Conservation (phyloP, 2,797 vertebrate genomes). For the Arnoldichthys spilopterus region DNA sequence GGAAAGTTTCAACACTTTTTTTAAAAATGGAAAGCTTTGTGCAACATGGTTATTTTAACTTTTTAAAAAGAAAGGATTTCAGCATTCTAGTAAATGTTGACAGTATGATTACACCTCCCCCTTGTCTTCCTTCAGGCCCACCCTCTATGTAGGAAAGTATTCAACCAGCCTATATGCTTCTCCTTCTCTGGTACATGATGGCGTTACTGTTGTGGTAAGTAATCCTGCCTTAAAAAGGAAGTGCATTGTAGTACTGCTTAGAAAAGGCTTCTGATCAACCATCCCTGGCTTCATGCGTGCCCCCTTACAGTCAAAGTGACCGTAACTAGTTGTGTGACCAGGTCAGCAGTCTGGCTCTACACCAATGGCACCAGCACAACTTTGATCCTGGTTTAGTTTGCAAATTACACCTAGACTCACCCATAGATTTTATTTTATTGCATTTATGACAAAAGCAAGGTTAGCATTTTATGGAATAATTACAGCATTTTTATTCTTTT, state of each 20-base stretch:
- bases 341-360: conserved; percentile 7
- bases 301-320: conserved; percentile 8
- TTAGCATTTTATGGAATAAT: too few species aligned
- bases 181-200: conserved; percentile 94
- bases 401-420: too few species aligned
- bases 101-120: too few species aligned
- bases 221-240: not conserved
- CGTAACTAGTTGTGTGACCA: not conserved
- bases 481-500: too few species aligned
- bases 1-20: not conserved
- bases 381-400: too few species aligned
- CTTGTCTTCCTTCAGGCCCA: conserved; percentile 79
- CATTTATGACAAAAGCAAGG: too few species aligned
- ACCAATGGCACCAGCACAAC: not conserved
- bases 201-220: conserved; percentile 96
- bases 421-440: too few species aligned
- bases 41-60: not conserved
- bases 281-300: not conserved
- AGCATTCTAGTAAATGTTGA: too few species aligned
- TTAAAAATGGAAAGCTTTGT: not conserved
- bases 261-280: not conserved
- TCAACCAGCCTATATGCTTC: conserved; percentile 96
- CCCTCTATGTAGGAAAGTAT: conserved; percentile 94
- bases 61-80: too few species aligned
- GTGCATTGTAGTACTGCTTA: not conserved